These are phyloP conservation scores for Drosophila truncata DNA, from an alignment of 1,140 invertebrate genomes.

Conservation along the genomic window DNA sequence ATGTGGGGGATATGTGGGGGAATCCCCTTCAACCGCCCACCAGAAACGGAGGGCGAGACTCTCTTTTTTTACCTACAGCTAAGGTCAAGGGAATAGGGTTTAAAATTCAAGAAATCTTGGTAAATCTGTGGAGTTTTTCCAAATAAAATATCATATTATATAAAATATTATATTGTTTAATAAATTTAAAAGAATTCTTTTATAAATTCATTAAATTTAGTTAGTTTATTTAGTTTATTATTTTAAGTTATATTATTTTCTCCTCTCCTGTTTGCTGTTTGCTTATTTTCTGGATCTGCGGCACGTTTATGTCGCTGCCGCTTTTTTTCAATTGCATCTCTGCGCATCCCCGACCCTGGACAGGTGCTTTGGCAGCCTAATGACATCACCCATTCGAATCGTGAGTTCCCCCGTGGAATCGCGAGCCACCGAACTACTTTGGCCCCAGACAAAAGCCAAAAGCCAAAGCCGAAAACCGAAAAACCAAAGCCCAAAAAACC, in stretches of 20 bases:
- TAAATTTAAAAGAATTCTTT: neutral
- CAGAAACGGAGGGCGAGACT: too few relatives aligned
- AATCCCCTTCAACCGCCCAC: constrained; percentile 32
- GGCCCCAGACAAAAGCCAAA: constrained; percentile 22
- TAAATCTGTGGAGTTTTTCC: neutral
- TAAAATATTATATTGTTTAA: neutral
- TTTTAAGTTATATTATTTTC: neutral
- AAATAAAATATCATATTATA: neutral
- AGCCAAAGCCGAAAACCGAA: constrained; percentile 10
- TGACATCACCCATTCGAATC: constrained; percentile 67
- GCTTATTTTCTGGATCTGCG: constrained; percentile 48
- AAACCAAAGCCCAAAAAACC: constrained; percentile 4
- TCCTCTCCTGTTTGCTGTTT: constrained; percentile 1
- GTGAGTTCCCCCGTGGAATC: constrained; percentile 28
- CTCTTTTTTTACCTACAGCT: neutral
- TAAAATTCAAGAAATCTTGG: neutral
- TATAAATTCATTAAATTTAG: neutral
- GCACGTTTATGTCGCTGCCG: constrained; percentile 48
- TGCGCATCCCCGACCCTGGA: constrained; percentile 32
- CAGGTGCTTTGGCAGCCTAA: constrained; percentile 75
- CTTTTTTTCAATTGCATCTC: constrained; percentile 39
- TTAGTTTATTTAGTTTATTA: neutral
- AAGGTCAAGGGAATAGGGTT: neutral
- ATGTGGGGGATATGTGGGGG: constrained; percentile 4
- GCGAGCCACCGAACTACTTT: constrained; percentile 63